A percentile compares a stretch with the other conserved stretches of the same genome.
Conservation (phyloP, 2,888 invertebrate species). For the Sinodicranocentrus sp. region DNA sequence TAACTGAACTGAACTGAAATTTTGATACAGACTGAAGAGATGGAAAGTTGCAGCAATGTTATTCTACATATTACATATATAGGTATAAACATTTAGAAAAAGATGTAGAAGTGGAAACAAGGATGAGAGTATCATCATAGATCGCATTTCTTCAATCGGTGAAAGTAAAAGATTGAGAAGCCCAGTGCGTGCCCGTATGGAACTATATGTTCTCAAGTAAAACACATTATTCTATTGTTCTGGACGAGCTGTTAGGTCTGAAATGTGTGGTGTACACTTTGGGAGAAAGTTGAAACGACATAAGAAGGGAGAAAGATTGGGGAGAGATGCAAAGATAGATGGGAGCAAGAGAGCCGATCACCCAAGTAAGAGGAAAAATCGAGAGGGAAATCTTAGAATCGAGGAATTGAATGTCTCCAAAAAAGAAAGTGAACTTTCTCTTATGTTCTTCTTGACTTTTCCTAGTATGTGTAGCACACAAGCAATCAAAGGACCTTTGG, state of each 20-base stretch:
- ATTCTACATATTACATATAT: too few species aligned
- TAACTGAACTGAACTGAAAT: conserved; percentile 40
- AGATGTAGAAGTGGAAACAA: too few species aligned
- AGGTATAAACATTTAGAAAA: too few species aligned
- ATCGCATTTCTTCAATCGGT: neutral
- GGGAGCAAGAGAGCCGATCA: neutral
- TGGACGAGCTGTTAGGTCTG: too few species aligned
- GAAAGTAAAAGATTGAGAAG: conserved; percentile 14
- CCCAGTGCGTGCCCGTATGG: neutral
- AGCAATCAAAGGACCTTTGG: neutral
- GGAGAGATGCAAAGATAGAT: conserved; percentile 1
- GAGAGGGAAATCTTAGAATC: neutral
- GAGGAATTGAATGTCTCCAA: neutral
- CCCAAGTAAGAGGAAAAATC: neutral
- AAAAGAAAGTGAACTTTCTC: neutral
- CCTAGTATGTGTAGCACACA: too few species aligned
- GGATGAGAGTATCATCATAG: too few species aligned
- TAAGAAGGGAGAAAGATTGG: neutral
- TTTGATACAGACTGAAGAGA: conserved; percentile 32
- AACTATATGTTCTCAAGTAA: neutral
- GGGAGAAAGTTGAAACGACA: too few species aligned
- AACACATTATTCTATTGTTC: neutral
- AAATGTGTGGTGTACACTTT: too few species aligned
- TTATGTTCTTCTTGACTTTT: conserved; percentile 1
- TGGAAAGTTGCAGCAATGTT: too few species aligned